These are phyloP conservation scores for Ormyrus pomaceus DNA, from an alignment of 2,888 invertebrate genomes.

Conservation along the genomic window DNA sequence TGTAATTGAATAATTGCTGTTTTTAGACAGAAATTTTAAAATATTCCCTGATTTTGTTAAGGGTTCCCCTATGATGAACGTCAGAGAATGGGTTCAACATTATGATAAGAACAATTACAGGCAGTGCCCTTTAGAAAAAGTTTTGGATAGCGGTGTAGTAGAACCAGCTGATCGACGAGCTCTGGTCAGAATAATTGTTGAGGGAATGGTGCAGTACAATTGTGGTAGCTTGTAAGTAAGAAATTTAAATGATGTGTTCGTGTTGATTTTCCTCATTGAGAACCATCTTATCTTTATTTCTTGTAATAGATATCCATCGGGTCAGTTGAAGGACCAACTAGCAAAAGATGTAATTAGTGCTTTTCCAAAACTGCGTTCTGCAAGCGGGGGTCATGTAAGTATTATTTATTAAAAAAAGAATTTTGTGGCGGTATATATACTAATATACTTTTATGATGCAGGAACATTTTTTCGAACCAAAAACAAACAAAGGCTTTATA, in stretches of 20 bases:
- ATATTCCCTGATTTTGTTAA: conserved; percentile 12
- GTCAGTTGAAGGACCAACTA: conserved; percentile 53
- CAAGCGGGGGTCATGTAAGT: conserved; percentile 55
- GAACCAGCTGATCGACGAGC: conserved; percentile 50
- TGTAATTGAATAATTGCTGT: background rate
- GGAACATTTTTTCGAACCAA: conserved; percentile 56
- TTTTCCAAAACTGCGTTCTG: conserved; percentile 54
- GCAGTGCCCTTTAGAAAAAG: conserved; percentile 29
- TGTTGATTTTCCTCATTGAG: conserved; percentile 6
- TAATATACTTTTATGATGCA: conserved; percentile 8
- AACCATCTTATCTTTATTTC: conserved; percentile 36
- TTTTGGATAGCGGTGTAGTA: conserved; percentile 55
- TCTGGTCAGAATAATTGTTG: conserved; percentile 51
- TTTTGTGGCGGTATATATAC: background rate
- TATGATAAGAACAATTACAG: conserved; percentile 42
- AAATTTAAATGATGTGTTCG: background rate
- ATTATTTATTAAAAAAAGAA: background rate
- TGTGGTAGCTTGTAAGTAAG: background rate
- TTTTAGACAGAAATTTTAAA: background rate
- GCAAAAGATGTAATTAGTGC: conserved; percentile 52
- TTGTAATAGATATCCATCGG: conserved; percentile 49
- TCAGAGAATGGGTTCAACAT: conserved; percentile 53
- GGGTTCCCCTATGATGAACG: conserved; percentile 45
- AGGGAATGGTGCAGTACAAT: conserved; percentile 51
- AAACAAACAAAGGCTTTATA: conserved; percentile 54